Percentiles rank a stretch among this genome's conserved stretches.
These are phyloP conservation scores for Psilanteris sp. DNA, from an alignment of 1,140 invertebrate genomes.

Conservation along the genomic window DNA sequence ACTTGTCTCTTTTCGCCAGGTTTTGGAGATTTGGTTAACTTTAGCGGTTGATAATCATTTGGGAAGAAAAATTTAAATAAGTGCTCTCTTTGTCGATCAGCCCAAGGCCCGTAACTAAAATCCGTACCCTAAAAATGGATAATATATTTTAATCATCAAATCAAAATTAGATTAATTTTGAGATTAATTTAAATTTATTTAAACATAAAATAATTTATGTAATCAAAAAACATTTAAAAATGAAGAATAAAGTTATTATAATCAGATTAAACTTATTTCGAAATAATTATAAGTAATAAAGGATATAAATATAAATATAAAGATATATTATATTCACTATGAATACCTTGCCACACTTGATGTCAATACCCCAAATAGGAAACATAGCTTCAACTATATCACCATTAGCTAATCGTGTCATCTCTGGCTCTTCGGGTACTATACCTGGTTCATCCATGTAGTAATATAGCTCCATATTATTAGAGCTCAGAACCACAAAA, in stretches of 20 bases:
- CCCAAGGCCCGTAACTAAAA: slow-evolving; percentile 99
- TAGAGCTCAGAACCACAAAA: slow-evolving; percentile 97
- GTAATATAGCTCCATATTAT: slow-evolving; percentile 96
- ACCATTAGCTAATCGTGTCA: slow-evolving; percentile 94
- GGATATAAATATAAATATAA: too few relatives aligned
- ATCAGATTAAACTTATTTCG: too few relatives aligned
- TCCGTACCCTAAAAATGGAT: slow-evolving; percentile 94
- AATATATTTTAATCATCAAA: too few relatives aligned
- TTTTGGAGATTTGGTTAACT: slow-evolving; percentile 87
- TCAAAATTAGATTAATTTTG: too few relatives aligned
- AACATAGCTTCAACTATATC: slow-evolving; percentile 94
- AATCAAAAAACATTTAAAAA: too few relatives aligned
- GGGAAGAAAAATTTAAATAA: slow-evolving; percentile 98
- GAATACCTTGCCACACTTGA: slow-evolving; percentile 90
- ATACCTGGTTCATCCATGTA: slow-evolving; percentile 97
- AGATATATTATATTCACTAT: too few relatives aligned
- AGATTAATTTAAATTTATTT: too few relatives aligned
- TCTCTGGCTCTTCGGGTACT: slow-evolving; percentile 93
- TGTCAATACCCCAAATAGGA: slow-evolving; percentile 96
- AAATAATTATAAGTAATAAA: too few relatives aligned
- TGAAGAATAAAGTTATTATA: too few relatives aligned
- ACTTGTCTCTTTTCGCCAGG: slow-evolving; percentile 93
- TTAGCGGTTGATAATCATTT: slow-evolving; percentile 89
- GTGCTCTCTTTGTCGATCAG: slow-evolving; percentile 96
- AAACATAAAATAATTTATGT: too few relatives aligned